phyloP scores from a whole-genome alignment of 2,888 invertebrate genomes.

The Tiliacea aurago region DNA sequence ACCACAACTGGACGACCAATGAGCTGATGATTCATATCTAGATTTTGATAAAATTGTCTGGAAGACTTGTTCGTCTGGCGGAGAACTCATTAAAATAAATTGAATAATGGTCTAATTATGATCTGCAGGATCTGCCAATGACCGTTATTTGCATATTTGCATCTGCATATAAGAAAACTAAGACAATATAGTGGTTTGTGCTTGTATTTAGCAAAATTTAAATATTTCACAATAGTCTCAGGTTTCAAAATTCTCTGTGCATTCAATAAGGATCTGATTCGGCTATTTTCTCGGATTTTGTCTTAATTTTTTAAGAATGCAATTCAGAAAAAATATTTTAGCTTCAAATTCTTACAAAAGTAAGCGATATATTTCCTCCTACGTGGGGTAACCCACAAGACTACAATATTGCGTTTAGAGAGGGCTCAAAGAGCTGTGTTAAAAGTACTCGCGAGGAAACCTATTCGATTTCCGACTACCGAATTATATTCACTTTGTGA shows the following conservation, averaged over 20 bases:
- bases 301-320: neutral
- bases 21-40: conserved; percentile 4
- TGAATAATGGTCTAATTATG: conserved; percentile 15
- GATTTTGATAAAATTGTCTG: neutral
- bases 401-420: no score
- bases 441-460: no score
- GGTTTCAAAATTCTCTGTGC: neutral
- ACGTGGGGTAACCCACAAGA: no score
- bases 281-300: neutral
- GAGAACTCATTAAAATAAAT: conserved; percentile 8
- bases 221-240: neutral
- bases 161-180: neutral
- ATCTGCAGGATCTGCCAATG: conserved; percentile 3
- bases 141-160: neutral
- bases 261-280: neutral
- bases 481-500: no score
- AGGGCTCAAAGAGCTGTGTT: no score
- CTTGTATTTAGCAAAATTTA: neutral
- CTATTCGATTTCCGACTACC: no score
- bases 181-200: no score
- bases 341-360: neutral
- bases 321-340: no score
- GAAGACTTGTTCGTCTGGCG: neutral
- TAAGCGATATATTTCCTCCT: no score
- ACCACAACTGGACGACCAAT: neutral